These are phyloP conservation scores for mouse (Mus musculus) DNA, from an alignment of 2,113 vertebrate species.

Conservation along the genomic window DNA sequence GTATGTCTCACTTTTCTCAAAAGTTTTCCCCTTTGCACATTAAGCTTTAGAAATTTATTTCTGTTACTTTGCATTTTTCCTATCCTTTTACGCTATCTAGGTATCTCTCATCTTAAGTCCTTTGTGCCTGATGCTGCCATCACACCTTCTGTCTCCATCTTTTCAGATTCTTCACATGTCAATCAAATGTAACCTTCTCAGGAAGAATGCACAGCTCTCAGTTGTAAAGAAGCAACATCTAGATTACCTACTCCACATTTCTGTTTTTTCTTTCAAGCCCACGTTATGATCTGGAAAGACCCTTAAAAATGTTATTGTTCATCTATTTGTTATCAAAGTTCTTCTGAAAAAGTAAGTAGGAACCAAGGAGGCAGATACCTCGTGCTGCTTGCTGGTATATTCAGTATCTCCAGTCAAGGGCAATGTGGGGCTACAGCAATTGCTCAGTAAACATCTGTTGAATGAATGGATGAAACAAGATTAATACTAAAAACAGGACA, in stretches of 20 bases:
- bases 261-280: not conserved
- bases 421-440: not conserved
- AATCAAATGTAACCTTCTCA: not conserved
- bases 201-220: not conserved
- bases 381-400: not conserved
- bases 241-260: not conserved
- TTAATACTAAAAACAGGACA: not conserved
- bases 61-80: not conserved
- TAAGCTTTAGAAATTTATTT: not conserved
- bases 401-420: not conserved
- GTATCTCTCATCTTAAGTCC: not conserved
- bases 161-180: not conserved
- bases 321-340: not conserved
- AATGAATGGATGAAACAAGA: not conserved
- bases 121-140: not conserved
- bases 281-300: not conserved
- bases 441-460: not conserved
- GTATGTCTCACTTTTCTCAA: not conserved
- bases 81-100: not conserved
- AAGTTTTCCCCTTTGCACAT: not conserved
- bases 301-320: not conserved
- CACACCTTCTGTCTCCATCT: not conserved
- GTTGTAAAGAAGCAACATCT: not conserved
- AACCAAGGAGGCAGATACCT: not conserved
- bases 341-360: not conserved